These are phyloP conservation scores for Leptobrachium leishanense DNA, from an alignment of 2,113 vertebrate genomes.

Conservation along the genomic window DNA sequence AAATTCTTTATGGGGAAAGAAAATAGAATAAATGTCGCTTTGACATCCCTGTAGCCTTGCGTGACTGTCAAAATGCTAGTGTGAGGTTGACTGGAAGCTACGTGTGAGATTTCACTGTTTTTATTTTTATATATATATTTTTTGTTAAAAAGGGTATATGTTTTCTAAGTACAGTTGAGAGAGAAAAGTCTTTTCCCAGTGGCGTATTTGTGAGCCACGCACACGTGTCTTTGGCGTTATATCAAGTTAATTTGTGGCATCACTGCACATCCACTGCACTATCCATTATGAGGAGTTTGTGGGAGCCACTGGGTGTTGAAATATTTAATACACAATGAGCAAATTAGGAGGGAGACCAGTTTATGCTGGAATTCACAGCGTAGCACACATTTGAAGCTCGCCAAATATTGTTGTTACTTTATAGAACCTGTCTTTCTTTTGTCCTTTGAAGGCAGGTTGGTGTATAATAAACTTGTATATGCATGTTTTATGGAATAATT, in stretches of 20 bases:
- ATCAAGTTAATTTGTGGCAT: conserved; percentile 9
- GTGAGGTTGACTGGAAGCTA: background rate
- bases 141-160: background rate
- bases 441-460: conserved; percentile 19
- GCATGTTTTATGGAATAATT: conserved; percentile 63
- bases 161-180: background rate
- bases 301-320: conserved; percentile 29
- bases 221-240: conserved; percentile 1
- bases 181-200: background rate
- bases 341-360: background rate
- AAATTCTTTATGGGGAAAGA: conserved; percentile 15
- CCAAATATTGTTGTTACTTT: conserved; percentile 26
- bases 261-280: conserved; percentile 29
- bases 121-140: background rate
- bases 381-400: conserved; percentile 8
- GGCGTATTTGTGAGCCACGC: background rate
- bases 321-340: conserved; percentile 6
- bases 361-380: conserved; percentile 11
- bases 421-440: conserved; percentile 17
- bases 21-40: background rate
- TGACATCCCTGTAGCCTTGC: background rate
- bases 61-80: background rate
- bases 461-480: conserved; percentile 58
- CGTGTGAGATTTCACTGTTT: background rate
- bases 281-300: background rate